A percentile compares a stretch with the other conserved stretches of the same genome.
Conservation (phyloP, 2,888 invertebrate genomes). For the Cataglyphis albicans region DNA sequence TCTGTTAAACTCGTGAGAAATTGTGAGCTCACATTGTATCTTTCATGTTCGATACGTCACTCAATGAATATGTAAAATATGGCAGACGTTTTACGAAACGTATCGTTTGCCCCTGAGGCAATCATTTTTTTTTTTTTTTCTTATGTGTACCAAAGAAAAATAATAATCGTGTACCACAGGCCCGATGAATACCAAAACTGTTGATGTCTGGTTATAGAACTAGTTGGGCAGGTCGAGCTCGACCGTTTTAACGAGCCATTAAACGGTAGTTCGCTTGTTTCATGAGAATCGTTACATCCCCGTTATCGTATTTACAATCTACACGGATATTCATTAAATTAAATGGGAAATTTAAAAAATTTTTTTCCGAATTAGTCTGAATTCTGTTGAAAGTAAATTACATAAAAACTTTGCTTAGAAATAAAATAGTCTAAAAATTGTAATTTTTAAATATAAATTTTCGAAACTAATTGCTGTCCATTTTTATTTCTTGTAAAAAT, state of each 20-base stretch:
- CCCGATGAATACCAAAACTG: constrained; percentile 62
- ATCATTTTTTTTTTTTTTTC: constrained; percentile 47
- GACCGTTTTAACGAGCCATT: constrained; percentile 70
- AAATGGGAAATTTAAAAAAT: constrained; percentile 12
- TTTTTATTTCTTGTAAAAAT: background rate
- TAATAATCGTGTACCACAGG: constrained; percentile 64
- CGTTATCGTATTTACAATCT: constrained; percentile 48
- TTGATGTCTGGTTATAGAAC: constrained; percentile 56
- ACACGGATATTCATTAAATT: background rate
- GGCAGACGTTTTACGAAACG: constrained; percentile 32
- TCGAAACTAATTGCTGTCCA: background rate
- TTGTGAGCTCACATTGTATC: constrained; percentile 10
- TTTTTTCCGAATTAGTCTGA: background rate
- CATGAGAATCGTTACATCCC: constrained; percentile 21
- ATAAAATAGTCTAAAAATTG: background rate
- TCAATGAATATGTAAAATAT: constrained; percentile 43
- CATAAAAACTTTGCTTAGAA: background rate
- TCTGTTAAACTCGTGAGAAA: constrained; percentile 47
- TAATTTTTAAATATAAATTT: background rate
- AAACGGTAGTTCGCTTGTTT: constrained; percentile 61
- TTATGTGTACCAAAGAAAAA: constrained; percentile 60
- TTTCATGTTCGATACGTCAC: constrained; percentile 4
- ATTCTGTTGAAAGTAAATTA: background rate
- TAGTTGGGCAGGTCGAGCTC: constrained; percentile 47
- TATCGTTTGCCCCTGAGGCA: constrained; percentile 67